These are phyloP conservation scores for Chaetodon trifascialis DNA, from an alignment of 2,113 vertebrate species.

Conservation along the genomic window DNA sequence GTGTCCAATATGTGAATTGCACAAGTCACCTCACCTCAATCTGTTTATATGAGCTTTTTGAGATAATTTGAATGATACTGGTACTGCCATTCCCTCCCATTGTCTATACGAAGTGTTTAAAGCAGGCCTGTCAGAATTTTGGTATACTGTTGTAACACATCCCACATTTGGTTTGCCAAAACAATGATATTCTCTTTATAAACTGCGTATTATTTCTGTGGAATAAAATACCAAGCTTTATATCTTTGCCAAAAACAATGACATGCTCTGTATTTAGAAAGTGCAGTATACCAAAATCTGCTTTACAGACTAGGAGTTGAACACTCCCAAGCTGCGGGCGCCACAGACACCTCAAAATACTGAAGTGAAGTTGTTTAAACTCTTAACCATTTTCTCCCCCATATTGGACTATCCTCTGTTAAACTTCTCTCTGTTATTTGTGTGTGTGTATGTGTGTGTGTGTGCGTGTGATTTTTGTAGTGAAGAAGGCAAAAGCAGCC, in stretches of 20 bases:
- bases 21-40: neutral
- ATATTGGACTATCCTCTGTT: slow-evolving; percentile 87
- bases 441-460: slow-evolving; percentile 84
- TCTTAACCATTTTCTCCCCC: slow-evolving; percentile 78
- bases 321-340: slow-evolving; percentile 41
- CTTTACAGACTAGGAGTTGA: slow-evolving; percentile 46
- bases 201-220: slow-evolving; percentile 4
- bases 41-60: slow-evolving; percentile 25
- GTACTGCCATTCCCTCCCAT: slow-evolving; percentile 29
- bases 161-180: slow-evolving; percentile 1
- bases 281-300: slow-evolving; percentile 58
- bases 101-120: slow-evolving; percentile 26
- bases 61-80: slow-evolving; percentile 38
- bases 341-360: slow-evolving; percentile 47
- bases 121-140: slow-evolving; percentile 42
- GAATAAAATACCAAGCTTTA: neutral
- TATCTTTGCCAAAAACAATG: neutral
- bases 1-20: slow-evolving; percentile 25
- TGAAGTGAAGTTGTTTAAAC: slow-evolving; percentile 60
- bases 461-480: slow-evolving; percentile 98
- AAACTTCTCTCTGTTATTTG: slow-evolving; percentile 99
- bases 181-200: neutral
- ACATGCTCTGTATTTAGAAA: slow-evolving; percentile 24
- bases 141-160: slow-evolving; percentile 38
- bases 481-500: slow-evolving; percentile 99